Percentiles rank a stretch among this genome's conserved stretches.
These are phyloP conservation scores for Pithys albifrons DNA, from an alignment of 2,113 vertebrate genomes.

Conservation along the genomic window DNA sequence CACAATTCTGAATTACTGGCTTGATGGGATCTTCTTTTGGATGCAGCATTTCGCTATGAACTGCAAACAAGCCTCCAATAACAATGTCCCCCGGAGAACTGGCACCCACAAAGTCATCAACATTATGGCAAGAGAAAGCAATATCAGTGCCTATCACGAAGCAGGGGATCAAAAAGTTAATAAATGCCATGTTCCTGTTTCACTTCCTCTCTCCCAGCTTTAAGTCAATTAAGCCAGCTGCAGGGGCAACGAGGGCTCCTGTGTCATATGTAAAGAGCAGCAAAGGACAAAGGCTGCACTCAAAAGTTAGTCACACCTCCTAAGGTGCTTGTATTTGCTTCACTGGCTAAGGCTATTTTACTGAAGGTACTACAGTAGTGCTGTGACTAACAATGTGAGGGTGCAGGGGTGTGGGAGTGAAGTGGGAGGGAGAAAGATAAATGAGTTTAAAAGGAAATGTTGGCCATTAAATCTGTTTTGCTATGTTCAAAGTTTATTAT, in stretches of 20 bases:
- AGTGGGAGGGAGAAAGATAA: not conserved
- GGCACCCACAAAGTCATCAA: slow-evolving; percentile 69
- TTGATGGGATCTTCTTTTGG: slow-evolving; percentile 55
- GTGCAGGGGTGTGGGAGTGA: not conserved
- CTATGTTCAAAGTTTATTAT: not conserved
- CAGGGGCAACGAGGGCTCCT: not conserved
- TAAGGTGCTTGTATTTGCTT: slow-evolving; percentile 31
- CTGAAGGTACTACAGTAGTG: not conserved
- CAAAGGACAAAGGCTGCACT: not conserved
- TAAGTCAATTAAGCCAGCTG: not conserved
- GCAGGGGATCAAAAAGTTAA: slow-evolving; percentile 47
- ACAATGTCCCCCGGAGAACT: slow-evolving; percentile 72
- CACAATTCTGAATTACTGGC: slow-evolving; percentile 76
- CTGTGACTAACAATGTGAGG: not conserved
- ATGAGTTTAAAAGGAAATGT: not conserved
- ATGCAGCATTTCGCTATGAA: slow-evolving; percentile 72
- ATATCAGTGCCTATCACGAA: slow-evolving; percentile 27
- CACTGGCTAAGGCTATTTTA: slow-evolving; percentile 13
- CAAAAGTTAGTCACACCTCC: slow-evolving; percentile 29
- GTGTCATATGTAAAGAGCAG: slow-evolving; percentile 63
- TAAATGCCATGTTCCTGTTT: slow-evolving; percentile 64
- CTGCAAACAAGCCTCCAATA: slow-evolving; percentile 77
- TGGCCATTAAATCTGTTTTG: not conserved
- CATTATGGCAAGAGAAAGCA: slow-evolving; percentile 59
- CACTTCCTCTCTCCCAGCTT: slow-evolving; percentile 21